These are phyloP conservation scores for Clitarchus hookeri DNA, from an alignment of 2,888 invertebrate genomes.

Conservation along the genomic window DNA sequence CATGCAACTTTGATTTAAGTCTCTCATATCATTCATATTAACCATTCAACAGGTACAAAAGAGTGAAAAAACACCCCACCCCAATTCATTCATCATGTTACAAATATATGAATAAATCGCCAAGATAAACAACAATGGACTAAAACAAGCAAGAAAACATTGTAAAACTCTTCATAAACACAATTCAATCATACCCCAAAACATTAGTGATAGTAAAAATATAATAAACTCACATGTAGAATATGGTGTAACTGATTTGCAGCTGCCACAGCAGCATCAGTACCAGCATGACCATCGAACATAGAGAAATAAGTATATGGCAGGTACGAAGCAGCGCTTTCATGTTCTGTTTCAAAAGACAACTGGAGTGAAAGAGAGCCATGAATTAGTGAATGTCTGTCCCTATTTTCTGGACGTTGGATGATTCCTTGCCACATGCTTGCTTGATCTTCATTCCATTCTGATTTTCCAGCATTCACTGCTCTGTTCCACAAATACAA, in stretches of 20 bases:
- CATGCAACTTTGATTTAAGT: no score
- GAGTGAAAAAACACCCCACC: no score
- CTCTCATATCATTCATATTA: no score
- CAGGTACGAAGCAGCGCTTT: slow-evolving; percentile 50
- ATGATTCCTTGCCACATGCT: slow-evolving; percentile 49
- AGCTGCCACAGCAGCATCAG: slow-evolving; percentile 77
- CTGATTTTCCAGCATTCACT: slow-evolving; percentile 81
- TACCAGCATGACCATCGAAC: slow-evolving; percentile 87
- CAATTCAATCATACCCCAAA: no score
- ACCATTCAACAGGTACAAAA: no score
- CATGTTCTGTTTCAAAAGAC: slow-evolving; percentile 18
- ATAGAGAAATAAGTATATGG: slow-evolving; percentile 78
- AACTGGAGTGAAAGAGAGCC: background rate
- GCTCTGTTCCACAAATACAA: slow-evolving; percentile 49
- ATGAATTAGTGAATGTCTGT: slow-evolving; percentile 21
- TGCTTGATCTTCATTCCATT: slow-evolving; percentile 79
- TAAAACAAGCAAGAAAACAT: no score
- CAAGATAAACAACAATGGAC: no score
- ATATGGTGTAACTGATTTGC: slow-evolving; percentile 77
- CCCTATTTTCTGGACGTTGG: slow-evolving; percentile 42
- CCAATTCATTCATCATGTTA: no score
- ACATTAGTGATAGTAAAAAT: background rate
- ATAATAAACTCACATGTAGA: slow-evolving; percentile 63
- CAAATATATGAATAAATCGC: no score
- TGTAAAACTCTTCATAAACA: no score